Conservation (phyloP, 2,113 vertebrate genomes). For the Eulemur macaco region DNA sequence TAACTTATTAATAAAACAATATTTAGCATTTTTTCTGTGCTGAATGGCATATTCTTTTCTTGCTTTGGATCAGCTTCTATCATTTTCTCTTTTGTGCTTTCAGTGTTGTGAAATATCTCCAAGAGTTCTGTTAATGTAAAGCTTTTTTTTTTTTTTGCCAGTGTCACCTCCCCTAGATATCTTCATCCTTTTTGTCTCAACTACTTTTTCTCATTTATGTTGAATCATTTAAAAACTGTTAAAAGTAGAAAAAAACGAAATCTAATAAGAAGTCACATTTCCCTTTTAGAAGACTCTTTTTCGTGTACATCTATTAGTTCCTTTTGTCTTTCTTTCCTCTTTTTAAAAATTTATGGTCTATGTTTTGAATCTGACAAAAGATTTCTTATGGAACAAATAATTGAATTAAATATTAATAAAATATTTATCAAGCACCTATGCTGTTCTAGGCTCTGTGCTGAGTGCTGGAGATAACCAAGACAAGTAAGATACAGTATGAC, state of each 20-base stretch:
- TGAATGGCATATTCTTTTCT: not conserved
- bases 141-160: not conserved
- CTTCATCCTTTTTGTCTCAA: not conserved
- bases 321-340: not conserved
- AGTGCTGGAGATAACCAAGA: not conserved
- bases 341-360: not conserved
- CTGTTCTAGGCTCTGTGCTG: not conserved
- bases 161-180: not conserved
- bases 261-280: not conserved
- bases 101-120: not conserved
- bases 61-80: not conserved
- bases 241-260: slow-evolving; percentile 5
- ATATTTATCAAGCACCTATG: not conserved
- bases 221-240: not conserved
- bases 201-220: not conserved
- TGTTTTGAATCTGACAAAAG: slow-evolving; percentile 27
- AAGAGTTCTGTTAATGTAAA: not conserved
- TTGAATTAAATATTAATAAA: not conserved
- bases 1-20: not conserved
- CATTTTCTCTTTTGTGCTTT: not conserved
- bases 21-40: not conserved
- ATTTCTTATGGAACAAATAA: not conserved
- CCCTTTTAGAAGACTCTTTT: not conserved
- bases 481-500: not conserved
- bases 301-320: not conserved